A percentile compares a stretch with the other conserved stretches of the same genome.
These are phyloP conservation scores for Machaerirhynchus nigripectus DNA, from an alignment of 2,113 vertebrate species.

Conservation along the genomic window DNA sequence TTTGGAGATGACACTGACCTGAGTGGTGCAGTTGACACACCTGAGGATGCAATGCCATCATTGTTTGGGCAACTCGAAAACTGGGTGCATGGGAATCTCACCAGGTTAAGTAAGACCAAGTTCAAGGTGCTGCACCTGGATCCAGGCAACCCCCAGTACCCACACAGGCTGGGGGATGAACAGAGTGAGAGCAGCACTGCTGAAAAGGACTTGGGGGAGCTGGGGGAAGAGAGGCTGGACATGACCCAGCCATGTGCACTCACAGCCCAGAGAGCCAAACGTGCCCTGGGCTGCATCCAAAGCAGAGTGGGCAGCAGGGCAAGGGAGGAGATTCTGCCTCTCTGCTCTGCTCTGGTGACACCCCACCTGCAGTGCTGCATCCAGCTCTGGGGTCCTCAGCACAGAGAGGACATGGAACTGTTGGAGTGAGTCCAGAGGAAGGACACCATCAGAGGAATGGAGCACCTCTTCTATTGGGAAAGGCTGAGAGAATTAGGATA, in stretches of 20 bases:
- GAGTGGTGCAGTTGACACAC: background rate
- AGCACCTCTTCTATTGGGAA: background rate
- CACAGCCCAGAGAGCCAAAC: accelerated
- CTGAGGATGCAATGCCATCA: background rate
- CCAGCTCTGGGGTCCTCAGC: background rate
- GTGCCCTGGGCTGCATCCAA: background rate
- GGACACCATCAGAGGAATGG: background rate
- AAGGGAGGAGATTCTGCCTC: background rate
- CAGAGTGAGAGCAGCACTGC: background rate
- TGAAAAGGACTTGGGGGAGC: accelerated
- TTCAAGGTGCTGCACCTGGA: background rate
- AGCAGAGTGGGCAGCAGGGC: accelerated
- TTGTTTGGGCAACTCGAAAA: no score
- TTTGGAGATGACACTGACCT: background rate
- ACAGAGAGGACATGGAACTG: accelerated
- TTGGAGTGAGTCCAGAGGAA: background rate
- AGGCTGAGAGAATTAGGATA: background rate
- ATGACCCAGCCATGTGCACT: accelerated
- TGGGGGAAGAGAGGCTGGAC: background rate
- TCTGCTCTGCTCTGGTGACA: background rate
- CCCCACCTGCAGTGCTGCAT: background rate
- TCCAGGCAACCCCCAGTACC: accelerated
- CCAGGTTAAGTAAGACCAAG: background rate
- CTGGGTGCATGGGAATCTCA: background rate
- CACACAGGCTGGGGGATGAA: background rate